Base-by-base conservation (phyloP, 2,888 invertebrate species). In the Capitulum mitella region DNA sequence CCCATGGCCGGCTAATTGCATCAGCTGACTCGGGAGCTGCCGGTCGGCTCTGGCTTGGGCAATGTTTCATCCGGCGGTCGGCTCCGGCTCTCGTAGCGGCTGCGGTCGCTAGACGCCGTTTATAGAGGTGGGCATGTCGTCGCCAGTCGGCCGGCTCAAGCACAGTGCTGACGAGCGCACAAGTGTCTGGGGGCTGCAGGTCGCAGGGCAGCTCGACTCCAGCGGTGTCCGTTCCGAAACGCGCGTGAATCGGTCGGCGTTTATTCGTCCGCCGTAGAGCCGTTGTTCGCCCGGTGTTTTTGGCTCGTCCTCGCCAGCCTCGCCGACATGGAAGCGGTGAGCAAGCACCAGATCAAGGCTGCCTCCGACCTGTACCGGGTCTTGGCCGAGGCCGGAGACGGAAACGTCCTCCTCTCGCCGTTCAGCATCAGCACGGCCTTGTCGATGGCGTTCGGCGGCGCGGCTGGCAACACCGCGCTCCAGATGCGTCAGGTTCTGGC, bases 401-500 rank as follows among this genome's bases (percentile, higher is more conserved):
- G 82, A 77, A 95, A 94, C 85, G 87, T 95, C 64, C 94, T 95
- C 88, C 94, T 93, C 86, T 95, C 95, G 12, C 95, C 95, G 0
- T 92, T 93, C 87, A 94, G 94, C 82, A 91, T 94, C 26, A 92
- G 93, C 84, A 92, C 94, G 83, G 91, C 94, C 0, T 84, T 95
- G 51, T 85, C 92, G 77, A 87, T 95, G 81, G 92, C 93, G 0
- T 94, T 93, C 84, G 93, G 94, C 83, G 90, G 93, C 0, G 87
- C 93, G 1, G 89, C 89, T 0, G 90, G 90, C 26, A 88, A 89
- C 78, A 94, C 94, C 0, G 93, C 94, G 84, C 84, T 85, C 6
- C 86, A 89, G 19, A 84, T 93, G 79, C 90, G 89, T 84, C 87
- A 88, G 79, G 90, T 90, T 1, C 86, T 93, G 48, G 87, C 88